phyloP scores from a whole-genome alignment of 2,888 invertebrate species.

The Epistrophe grossulariae region DNA sequence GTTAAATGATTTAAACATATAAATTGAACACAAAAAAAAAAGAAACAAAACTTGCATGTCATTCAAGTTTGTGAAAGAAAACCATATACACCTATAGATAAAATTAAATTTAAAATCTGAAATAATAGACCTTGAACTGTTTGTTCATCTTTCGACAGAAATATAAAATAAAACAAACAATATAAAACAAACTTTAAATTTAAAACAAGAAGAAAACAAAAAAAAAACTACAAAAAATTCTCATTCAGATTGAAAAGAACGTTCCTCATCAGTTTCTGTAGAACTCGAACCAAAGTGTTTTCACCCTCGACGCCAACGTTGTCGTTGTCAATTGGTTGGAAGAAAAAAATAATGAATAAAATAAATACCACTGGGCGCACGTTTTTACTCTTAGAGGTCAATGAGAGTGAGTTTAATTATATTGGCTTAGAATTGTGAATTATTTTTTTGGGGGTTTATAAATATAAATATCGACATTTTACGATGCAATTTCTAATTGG shows the following conservation, averaged over 20 bases:
- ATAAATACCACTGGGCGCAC: conserved; percentile 2
- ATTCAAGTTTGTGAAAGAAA: conserved; percentile 45
- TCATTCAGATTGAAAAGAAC: conserved; percentile 34
- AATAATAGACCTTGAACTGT: conserved; percentile 73
- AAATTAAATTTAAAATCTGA: conserved; percentile 54
- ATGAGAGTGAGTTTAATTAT: too few species aligned
- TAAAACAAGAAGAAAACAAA: not conserved
- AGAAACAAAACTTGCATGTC: conserved; percentile 38
- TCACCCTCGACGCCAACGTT: conserved; percentile 37
- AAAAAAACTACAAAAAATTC: conserved; percentile 33
- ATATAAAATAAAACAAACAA: conserved; percentile 17
- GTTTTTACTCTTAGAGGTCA: not conserved
- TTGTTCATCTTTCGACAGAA: conserved; percentile 51
- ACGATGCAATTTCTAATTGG: too few species aligned
- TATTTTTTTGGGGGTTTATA: too few species aligned
- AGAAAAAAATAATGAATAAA: not conserved
- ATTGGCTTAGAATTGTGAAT: too few species aligned
- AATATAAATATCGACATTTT: too few species aligned
- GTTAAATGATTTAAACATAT: conserved; percentile 24
- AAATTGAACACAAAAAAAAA: conserved; percentile 22
- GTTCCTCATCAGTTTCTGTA: conserved; percentile 23
- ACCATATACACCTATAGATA: conserved; percentile 20
- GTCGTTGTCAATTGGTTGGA: conserved; percentile 6
- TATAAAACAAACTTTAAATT: not conserved
- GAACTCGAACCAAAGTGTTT: conserved; percentile 27